Evolutionary conservation across 2,888 invertebrate species (phyloP), one percentile per base, ranked within the genome.

Genomic region (Camptogramma bilineatum): DNA sequence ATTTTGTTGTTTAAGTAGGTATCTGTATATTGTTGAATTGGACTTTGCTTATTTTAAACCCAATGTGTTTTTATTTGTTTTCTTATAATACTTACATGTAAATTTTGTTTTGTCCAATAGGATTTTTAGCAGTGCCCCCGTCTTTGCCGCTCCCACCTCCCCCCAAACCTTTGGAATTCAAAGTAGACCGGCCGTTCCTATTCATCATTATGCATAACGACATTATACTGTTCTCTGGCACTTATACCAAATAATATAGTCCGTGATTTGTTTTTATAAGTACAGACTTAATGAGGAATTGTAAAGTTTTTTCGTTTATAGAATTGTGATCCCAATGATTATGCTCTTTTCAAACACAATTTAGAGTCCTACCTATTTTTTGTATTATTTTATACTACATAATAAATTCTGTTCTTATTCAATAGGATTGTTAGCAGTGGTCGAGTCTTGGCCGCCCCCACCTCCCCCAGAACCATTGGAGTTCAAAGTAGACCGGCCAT

Each of bases 121-220:
- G 13, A 34, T 2, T 9, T 3, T 19, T 28, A 19, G 39, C 10
- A 17, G 50, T 42, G 17, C 13, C 50, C 8, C 1, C 0, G 4
- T 51, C 57, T 2, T 53, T 34, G 47, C 59, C 52, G 13, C 39
- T 52, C 2, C 52, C 52, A 17, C 56, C 57, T 1, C 53, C 44
- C 7, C 62, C 62, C 2, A n/a, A 52, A 4, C 53, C 64, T 4
- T 13, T 57, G 21, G 53, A 57, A 42, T 62, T 66, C 7, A 53
- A 17, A 51, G 46, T 44, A 10, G 54, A 55, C 28, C 54, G 46
- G 3, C 64, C 58, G 16, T 64, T 59, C 17, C 16, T 55, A 21
- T 59, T 51, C 24, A 5, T 50, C 1, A 55, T 64, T 0, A 47
- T 59, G 13, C 47, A 64, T 1, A 28, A 54, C 3, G 58, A 64